phyloP scores from a whole-genome alignment of 2,888 invertebrate species.

The Athripsodes cinereus region DNA sequence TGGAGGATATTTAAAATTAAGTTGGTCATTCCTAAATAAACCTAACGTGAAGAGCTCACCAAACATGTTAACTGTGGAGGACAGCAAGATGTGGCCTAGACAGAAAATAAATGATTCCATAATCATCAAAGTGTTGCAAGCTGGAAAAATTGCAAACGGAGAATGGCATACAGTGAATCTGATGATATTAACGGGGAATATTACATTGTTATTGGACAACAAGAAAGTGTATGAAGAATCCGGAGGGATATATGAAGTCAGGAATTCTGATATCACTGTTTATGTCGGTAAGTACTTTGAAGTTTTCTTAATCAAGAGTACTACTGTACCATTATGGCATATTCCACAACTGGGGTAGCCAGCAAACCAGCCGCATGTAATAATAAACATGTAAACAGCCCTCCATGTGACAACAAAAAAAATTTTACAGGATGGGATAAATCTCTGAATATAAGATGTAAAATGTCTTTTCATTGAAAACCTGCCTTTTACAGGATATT shows the following conservation, averaged over 20 bases:
- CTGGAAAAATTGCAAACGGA: conserved; percentile 61
- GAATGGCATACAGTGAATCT: conserved; percentile 60
- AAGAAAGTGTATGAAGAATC: conserved; percentile 36
- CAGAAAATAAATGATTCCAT: conserved; percentile 32
- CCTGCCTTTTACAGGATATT: no score
- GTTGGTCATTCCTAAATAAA: conserved; percentile 37
- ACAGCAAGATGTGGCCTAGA: conserved; percentile 11
- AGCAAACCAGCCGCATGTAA: no score
- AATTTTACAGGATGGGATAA: no score
- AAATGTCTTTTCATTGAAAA: no score
- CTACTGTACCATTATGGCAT: no score
- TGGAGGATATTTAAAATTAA: conserved; percentile 59
- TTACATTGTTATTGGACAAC: conserved; percentile 42
- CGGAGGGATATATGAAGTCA: conserved; percentile 17
- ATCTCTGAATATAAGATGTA: no score
- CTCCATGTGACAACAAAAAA: no score
- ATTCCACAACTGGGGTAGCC: no score
- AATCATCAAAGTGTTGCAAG: conserved; percentile 48
- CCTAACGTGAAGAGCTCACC: not conserved
- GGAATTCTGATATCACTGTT: conserved; percentile 17
- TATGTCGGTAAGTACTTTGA: conserved; percentile 23
- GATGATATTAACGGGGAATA: conserved; percentile 39
- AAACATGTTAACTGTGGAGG: conserved; percentile 4
- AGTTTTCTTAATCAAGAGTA: no score
- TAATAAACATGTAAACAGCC: no score